Evolutionary conservation across 2,797 vertebrate species (phyloP).

Genomic region (Rhabdophis nuchalis): DNA sequence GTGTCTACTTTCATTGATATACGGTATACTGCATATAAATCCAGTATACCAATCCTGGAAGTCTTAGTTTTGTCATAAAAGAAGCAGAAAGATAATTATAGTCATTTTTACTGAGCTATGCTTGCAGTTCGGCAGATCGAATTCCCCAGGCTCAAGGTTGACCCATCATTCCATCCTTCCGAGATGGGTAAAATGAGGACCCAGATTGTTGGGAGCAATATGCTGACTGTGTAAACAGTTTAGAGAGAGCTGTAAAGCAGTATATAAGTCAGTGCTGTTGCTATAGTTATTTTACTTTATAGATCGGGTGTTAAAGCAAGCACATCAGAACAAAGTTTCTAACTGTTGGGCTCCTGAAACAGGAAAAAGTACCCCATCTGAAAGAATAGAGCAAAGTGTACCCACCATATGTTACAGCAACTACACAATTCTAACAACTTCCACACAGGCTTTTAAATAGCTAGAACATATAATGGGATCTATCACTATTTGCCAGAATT

Average conservation of each 20-base stretch:
- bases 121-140: too few relatives aligned
- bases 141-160: too few relatives aligned
- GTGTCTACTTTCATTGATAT: not conserved
- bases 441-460: not conserved
- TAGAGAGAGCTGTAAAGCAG: too few relatives aligned
- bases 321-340: not conserved
- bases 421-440: accelerated
- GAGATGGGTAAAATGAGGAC: too few relatives aligned
- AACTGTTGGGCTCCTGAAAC: constrained; percentile 16
- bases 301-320: constrained; percentile 19
- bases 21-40: not conserved
- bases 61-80: constrained; percentile 37
- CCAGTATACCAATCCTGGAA: constrained; percentile 27
- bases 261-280: not conserved
- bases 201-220: too few relatives aligned
- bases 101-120: constrained; percentile 2
- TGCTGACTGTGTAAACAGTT: too few relatives aligned
- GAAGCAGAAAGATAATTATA: not conserved
- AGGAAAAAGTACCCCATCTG: not conserved
- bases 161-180: too few relatives aligned
- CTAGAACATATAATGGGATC: accelerated
- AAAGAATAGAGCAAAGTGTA: accelerated
- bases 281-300: constrained; percentile 27
- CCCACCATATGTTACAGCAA: not conserved
- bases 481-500: not conserved